Percentiles rank a stretch among this genome's conserved stretches.
Conservation (phyloP, 53 echinoderm and acorn worm species). For the Luidia sarsii region DNA sequence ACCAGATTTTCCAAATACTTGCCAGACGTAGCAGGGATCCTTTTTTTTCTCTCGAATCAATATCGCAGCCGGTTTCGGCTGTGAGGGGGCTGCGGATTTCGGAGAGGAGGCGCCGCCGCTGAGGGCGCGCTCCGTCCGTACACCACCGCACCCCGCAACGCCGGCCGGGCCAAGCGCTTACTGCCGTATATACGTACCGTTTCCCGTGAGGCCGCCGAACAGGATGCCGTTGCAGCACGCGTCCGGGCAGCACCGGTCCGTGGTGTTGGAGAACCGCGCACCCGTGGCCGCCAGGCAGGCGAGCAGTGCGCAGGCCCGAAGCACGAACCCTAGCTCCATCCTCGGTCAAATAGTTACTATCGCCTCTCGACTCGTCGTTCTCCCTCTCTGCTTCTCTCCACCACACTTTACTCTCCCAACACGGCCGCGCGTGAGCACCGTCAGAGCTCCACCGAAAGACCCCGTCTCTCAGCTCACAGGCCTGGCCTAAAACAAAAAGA, state of each 20-base stretch:
- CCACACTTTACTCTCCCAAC: background rate
- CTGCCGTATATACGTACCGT: no score
- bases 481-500: no score
- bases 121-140: no score
- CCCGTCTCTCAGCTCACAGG: background rate
- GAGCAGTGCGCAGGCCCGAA: background rate
- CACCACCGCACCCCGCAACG: no score
- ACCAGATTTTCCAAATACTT: no score
- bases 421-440: background rate
- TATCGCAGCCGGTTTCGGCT: no score
- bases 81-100: no score
- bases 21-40: no score
- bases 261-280: background rate
- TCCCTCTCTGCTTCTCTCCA: background rate
- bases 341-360: background rate
- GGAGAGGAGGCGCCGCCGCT: no score
- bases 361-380: background rate
- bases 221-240: conserved; percentile 36
- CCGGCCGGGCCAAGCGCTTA: no score
- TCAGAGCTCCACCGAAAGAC: background rate
- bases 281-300: background rate
- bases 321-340: background rate
- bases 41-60: no score
- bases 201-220: conserved; percentile 45
- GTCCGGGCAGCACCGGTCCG: conserved; percentile 23